phyloP scores from a whole-genome alignment of 2,797 vertebrate species.

The Parauchenoglanis ngamensis region DNA sequence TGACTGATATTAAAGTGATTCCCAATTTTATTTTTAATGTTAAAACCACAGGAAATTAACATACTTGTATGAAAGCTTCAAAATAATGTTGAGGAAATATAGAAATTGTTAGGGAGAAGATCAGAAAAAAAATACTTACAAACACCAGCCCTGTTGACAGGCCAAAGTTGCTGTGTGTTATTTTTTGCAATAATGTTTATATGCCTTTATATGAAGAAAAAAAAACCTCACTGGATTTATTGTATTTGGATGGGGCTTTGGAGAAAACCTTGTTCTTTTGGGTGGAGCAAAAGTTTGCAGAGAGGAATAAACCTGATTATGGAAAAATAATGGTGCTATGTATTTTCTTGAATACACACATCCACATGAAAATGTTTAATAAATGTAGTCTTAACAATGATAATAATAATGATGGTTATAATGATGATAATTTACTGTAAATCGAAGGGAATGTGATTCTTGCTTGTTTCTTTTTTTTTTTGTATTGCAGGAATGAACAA shows the following conservation, averaged over 20 bases:
- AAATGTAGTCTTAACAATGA: slow-evolving; percentile 71
- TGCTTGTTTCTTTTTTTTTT: slow-evolving; percentile 61
- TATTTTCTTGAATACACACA: slow-evolving; percentile 62
- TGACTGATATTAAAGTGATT: slow-evolving; percentile 70
- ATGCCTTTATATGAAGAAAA: slow-evolving; percentile 9
- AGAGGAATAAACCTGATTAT: slow-evolving; percentile 69
- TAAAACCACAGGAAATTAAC: slow-evolving; percentile 5
- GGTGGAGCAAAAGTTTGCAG: slow-evolving; percentile 45
- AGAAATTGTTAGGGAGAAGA: neutral
- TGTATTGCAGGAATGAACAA: slow-evolving; percentile 66
- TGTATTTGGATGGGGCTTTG: slow-evolving; percentile 39
- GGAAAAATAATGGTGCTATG: slow-evolving; percentile 71
- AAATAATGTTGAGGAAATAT: neutral
- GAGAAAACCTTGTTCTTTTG: slow-evolving; percentile 52
- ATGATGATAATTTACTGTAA: slow-evolving; percentile 71
- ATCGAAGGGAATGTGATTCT: slow-evolving; percentile 72
- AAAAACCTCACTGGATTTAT: slow-evolving; percentile 27
- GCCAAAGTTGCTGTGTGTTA: slow-evolving; percentile 24
- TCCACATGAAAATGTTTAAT: slow-evolving; percentile 62
- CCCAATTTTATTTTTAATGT: slow-evolving; percentile 64
- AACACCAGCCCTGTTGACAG: slow-evolving; percentile 28
- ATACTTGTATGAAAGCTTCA: neutral
- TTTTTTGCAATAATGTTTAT: slow-evolving; percentile 19
- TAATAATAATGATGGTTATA: slow-evolving; percentile 81
- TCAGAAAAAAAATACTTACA: neutral